Base-by-base conservation (phyloP, 2,797 vertebrate genomes). In the Pangasius mekongensis region DNA sequence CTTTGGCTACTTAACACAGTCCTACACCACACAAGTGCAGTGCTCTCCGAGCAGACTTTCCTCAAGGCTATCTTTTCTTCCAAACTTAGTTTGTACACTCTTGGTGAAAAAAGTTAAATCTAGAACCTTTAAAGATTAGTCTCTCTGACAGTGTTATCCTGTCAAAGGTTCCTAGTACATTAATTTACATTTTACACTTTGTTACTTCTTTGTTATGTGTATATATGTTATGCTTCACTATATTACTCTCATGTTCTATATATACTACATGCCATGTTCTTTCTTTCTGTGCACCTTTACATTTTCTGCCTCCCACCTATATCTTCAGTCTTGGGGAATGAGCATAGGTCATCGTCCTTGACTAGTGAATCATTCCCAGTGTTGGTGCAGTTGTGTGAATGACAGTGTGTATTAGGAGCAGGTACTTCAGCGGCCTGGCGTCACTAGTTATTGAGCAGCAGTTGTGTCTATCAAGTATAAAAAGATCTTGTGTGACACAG, bases 381-480 rank as follows among this genome's bases (percentile, higher is more conserved):
- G 49, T 54, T 33, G n/a, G 49, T 56, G 52, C n/a, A 56, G 16
- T 22, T 56, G 77, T 58, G 0, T 80, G 52, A 80, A 80, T 74
- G 73, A 27, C 43, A 13, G 73, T 52, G 73, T 27, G 24, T 76
- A 49, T 77, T 52, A 58, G 20, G 36, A 27, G n/a, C 54, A 81
- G 56, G 33, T 39, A 81, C 78, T 24, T 80, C 30, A 58, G 56
- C 56, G 2, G 24, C 9, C 81, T 20, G 2, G 6, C 69, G 16
- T 54, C 64, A 69, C 30, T 52, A 54, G 36, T 69, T 69, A 24
- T 84, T 33, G 49, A 54, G 47, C 64, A 84, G 49, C 83, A 69
- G 47, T 69, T 33, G 47, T 33, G 82, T 67, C 30, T 18, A 20
- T 84, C 18, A 2, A 69, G 82, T 84, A 84, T 54, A 84, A 84